Percentiles rank a stretch among this genome's conserved stretches.
phyloP scores from a whole-genome alignment of 2,113 vertebrate species.

The Mola mola region DNA sequence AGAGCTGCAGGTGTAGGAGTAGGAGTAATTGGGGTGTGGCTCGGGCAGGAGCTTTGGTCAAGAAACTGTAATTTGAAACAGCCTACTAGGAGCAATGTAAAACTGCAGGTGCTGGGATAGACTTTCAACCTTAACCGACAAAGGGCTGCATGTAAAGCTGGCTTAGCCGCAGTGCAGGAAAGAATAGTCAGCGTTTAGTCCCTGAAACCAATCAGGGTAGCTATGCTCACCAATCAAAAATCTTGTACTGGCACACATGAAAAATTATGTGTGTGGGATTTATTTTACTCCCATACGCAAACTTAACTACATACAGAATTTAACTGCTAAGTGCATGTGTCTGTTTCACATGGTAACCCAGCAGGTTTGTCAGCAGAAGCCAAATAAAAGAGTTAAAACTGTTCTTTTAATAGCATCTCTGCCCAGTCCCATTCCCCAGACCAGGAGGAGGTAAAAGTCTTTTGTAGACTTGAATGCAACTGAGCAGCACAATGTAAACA shows the following conservation, averaged over 20 bases:
- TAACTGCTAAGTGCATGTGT: constrained; percentile 1
- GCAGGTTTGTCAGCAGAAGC: constrained; percentile 23
- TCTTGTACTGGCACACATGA: constrained; percentile 16
- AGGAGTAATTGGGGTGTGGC: constrained; percentile 47
- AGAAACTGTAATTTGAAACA: constrained; percentile 67
- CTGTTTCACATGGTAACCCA: constrained; percentile 33
- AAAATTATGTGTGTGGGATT: background rate
- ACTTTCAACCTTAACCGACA: constrained; percentile 35
- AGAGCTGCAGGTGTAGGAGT: constrained; percentile 10
- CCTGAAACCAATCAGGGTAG: background rate
- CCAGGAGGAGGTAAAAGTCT: constrained; percentile 17
- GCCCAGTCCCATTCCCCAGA: background rate
- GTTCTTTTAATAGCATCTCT: constrained; percentile 32
- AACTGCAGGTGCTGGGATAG: constrained; percentile 27
- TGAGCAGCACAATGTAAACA: constrained; percentile 43
- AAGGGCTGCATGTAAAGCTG: background rate
- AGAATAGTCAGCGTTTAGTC: background rate
- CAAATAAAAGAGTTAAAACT: constrained; percentile 30
- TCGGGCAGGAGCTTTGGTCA: constrained; percentile 18
- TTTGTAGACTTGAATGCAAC: constrained; percentile 34
- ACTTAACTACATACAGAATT: background rate
- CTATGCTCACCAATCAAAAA: constrained; percentile 9
- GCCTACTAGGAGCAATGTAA: constrained; percentile 67
- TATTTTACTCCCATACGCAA: constrained; percentile 9
- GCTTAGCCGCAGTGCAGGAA: background rate